Evolutionary conservation across 2,113 vertebrate species (phyloP).

Genomic region (Neodon shergylaensis): DNA sequence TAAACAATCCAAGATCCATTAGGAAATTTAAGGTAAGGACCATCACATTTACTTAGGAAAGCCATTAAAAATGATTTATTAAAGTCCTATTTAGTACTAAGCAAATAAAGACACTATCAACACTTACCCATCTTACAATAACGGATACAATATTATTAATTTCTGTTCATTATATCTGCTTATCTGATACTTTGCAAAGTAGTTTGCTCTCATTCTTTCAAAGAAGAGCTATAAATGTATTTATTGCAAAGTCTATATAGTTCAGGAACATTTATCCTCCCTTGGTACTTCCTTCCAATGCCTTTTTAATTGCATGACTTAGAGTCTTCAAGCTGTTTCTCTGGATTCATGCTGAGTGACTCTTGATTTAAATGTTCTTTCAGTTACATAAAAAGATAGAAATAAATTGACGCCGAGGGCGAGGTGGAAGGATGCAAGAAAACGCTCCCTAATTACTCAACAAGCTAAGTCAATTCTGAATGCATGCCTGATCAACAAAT

Average conservation of each 20-base stretch:
- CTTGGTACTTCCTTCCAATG: not conserved
- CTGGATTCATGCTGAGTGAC: slow-evolving; percentile 39
- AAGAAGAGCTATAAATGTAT: slow-evolving; percentile 20
- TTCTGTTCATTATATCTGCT: slow-evolving; percentile 30
- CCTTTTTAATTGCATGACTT: slow-evolving; percentile 53
- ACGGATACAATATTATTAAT: not conserved
- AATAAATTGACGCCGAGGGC: slow-evolving; percentile 23
- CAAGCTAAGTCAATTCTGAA: slow-evolving; percentile 9
- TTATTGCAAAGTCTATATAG: not conserved
- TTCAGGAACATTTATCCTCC: not conserved
- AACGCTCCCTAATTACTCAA: not conserved
- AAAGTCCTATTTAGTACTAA: not conserved
- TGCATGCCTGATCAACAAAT: not conserved
- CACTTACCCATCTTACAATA: not conserved
- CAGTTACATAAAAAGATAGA: slow-evolving; percentile 48
- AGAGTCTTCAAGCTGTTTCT: slow-evolving; percentile 10
- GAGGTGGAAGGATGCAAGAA: not conserved
- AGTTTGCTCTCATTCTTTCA: not conserved
- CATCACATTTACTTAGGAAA: not conserved
- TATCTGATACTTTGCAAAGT: slow-evolving; percentile 8
- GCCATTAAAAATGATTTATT: not conserved
- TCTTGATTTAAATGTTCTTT: slow-evolving; percentile 46
- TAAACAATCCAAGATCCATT: not conserved
- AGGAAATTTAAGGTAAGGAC: not conserved
- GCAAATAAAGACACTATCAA: not conserved